Evolutionary conservation across 2,797 vertebrate species (phyloP), one percentile per base, ranked within the genome.

Genomic region (Phoeniculus purpureus): DNA sequence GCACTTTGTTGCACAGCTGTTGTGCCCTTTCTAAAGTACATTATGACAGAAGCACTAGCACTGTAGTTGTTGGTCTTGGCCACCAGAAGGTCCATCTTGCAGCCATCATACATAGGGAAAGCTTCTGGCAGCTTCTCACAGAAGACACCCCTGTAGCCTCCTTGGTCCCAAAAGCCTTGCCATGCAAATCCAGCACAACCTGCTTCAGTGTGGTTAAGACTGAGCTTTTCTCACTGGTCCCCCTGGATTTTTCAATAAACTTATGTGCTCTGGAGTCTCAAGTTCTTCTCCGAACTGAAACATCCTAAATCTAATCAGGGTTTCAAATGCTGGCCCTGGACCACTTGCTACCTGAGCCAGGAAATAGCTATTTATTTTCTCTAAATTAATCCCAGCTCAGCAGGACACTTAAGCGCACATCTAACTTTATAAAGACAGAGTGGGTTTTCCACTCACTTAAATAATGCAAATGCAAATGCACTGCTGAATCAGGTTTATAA

Each of bases 351-450:
- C 4, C 56, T 50, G 67, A 89, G 60, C 54, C 67, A 76, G 74
- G 54, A 89, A 73, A 34, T 47, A 81, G 54, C 48, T 56, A 60
- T 85, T 93, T 89, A 73, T 92, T 93, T 85, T 90, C 73, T 54
- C 34, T 66, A 76, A 85, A 95, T 92, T 90, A 95, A 82, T 60
- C 85, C 56, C 83, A 92, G 62, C 76, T 95, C 93, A 89, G 81
- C 79, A 85, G 92, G 81, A 85, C 86, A 52, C 66, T 91, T 67
- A 66, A 86, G 48, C 29, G 2, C 45, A 85, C 15, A 59, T 70
- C 81, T 54, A 78, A 78, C 85, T 90, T 80, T 47, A 80, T 72
- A 91, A 76, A 34, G 47, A 90, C 59, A 62, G 20, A 11, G 73
- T 48, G 52, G 52, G 17, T 85, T 93, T 79, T 76, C 73, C 52